phyloP scores from a whole-genome alignment of 2,888 invertebrate genomes.

The Auanema sp. region DNA sequence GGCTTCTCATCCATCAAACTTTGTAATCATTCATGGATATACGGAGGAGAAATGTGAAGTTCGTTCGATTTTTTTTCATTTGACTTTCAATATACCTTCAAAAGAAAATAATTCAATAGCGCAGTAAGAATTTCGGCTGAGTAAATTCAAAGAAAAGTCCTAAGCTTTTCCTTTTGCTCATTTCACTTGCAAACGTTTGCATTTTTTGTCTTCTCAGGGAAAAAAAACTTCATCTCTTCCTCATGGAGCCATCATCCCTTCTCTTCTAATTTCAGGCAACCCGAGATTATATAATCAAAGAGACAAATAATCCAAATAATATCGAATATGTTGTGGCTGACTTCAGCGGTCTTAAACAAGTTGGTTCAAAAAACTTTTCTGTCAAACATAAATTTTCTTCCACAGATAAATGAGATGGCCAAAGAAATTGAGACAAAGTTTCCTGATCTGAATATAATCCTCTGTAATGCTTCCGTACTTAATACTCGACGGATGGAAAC shows the following conservation, averaged over 20 bases:
- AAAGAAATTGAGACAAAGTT: conserved; percentile 55
- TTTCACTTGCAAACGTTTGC: background rate
- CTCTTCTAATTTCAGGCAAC: conserved; percentile 28
- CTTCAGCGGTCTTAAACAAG: conserved; percentile 52
- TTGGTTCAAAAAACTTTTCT: conserved; percentile 12
- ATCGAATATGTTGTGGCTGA: conserved; percentile 56
- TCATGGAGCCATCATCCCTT: conserved; percentile 4
- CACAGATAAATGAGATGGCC: conserved; percentile 53
- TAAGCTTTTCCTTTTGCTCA: too few relatives aligned
- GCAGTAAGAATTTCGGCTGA: too few relatives aligned
- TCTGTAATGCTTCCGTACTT: conserved; percentile 60
- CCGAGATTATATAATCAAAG: conserved; percentile 37
- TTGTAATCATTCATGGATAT: conserved; percentile 60
- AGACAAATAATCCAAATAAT: conserved; percentile 39
- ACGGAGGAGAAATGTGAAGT: conserved; percentile 51
- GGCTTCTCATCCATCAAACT: conserved; percentile 53
- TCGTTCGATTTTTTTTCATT: conserved; percentile 3
- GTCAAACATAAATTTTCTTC: conserved; percentile 10
- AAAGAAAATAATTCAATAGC: too few relatives aligned
- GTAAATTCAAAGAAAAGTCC: too few relatives aligned
- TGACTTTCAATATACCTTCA: too few relatives aligned
- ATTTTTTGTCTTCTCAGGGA: conserved; percentile 2
- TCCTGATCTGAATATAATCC: conserved; percentile 54
- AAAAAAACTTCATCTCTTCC: conserved; percentile 6
- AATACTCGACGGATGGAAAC: conserved; percentile 46